A percentile compares a stretch with the other conserved stretches of the same genome.
phyloP scores from a whole-genome alignment of 37 sponge, comb jelly and placozoan genomes.

The Diacarnus erythraeanus region DNA sequence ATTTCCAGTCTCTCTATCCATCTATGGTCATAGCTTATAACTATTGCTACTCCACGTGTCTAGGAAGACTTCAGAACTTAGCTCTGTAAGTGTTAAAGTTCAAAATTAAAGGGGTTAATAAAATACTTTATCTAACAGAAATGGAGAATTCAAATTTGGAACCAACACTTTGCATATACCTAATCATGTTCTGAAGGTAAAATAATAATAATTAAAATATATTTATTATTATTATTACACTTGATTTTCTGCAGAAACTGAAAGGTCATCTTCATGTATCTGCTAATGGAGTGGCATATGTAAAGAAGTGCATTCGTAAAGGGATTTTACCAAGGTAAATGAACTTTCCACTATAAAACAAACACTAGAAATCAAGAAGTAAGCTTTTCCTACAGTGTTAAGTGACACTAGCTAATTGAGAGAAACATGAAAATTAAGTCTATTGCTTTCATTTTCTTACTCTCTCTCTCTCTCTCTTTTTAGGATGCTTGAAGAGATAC shows the following conservation, averaged over 20 bases:
- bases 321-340: slow-evolving; percentile 89
- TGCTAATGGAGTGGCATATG: slow-evolving; percentile 94
- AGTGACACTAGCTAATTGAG: neutral
- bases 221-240: neutral
- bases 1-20: slow-evolving; percentile 98
- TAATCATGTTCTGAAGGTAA: slow-evolving; percentile 14
- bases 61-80: slow-evolving; percentile 77
- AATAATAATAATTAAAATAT: neutral
- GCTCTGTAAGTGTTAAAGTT: slow-evolving; percentile 22
- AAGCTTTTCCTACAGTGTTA: too few relatives aligned
- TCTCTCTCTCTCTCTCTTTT: slow-evolving; percentile 1
- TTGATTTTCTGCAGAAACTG: slow-evolving; percentile 45
- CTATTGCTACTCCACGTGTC: slow-evolving; percentile 97
- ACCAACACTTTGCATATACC: slow-evolving; percentile 38
- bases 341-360: too few relatives aligned
- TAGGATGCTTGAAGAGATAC: slow-evolving; percentile 95
- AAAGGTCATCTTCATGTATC: slow-evolving; percentile 80
- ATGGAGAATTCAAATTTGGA: slow-evolving; percentile 81
- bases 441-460: neutral
- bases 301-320: slow-evolving; percentile 69
- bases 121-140: slow-evolving; percentile 8
- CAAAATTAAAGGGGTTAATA: neutral
- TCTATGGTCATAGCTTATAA: slow-evolving; percentile 97
- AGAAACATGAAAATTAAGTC: neutral
- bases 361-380: too few relatives aligned